Base-by-base conservation (phyloP, 2,888 invertebrate species). In the Odontocolon sp. region DNA sequence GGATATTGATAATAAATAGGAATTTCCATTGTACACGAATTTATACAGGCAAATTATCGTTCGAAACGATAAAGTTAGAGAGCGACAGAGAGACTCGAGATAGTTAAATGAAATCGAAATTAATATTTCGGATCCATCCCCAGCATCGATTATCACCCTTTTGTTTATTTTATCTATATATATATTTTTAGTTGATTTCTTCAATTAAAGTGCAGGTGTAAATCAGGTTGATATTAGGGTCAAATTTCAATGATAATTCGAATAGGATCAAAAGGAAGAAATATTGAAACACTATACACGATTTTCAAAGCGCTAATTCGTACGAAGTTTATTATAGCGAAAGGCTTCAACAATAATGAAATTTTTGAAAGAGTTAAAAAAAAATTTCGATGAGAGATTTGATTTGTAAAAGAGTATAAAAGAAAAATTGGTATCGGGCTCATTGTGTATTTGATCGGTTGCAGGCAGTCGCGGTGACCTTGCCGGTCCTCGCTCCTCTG, bases 381-480 rank as follows among this genome's bases (percentile, higher is more conserved):
- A 57, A 50, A n/a, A 57, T n/a, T n/a, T n/a, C n/a, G n/a, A n/a
- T n/a, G n/a, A n/a, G n/a, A n/a, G n/a, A n/a, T n/a, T n/a, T n/a
- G n/a, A n/a, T n/a, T n/a, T n/a, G n/a, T n/a, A n/a, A n/a, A n/a
- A n/a, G n/a, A n/a, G n/a, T n/a, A n/a, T n/a, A n/a, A n/a, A n/a
- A n/a, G n/a, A n/a, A n/a, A n/a, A n/a, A n/a, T n/a, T n/a, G n/a
- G n/a, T 9, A 31, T 31, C 31, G 47, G 63, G 40, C 61, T 61
- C 52, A 47, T 16, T 72, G 47, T 73, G 73, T 70, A 67, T 69
- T 76, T 80, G 67, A 63, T 78, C 70, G 77, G 63, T 89, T 89
- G 69, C 89, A 90, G 90, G 90, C 75, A 85, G 86, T 81, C 90
- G 87, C 77, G 89, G 87, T 75, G 89, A 88, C 81, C 88, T 87